Evolutionary conservation across 2,797 vertebrate species (phyloP).

Genomic region (Leptatherina wallacei): DNA sequence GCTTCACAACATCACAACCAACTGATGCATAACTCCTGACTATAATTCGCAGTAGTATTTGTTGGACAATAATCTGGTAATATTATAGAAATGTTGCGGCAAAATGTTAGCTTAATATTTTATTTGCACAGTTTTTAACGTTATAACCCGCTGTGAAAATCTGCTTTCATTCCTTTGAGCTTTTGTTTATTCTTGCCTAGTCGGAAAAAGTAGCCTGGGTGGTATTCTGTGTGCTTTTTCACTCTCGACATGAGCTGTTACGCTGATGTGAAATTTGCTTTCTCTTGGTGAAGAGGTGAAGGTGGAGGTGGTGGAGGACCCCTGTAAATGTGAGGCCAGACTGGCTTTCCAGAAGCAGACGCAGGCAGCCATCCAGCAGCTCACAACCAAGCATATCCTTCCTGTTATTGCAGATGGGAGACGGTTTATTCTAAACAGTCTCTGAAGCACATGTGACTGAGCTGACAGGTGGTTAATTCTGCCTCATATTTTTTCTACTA

Average conservation of each 20-base stretch:
- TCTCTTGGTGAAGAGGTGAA: slow-evolving; percentile 79
- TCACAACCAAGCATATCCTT: slow-evolving; percentile 95
- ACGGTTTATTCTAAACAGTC: slow-evolving; percentile 22
- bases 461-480: slow-evolving; percentile 1
- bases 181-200: slow-evolving; percentile 16
- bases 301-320: slow-evolving; percentile 80
- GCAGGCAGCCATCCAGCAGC: slow-evolving; percentile 86
- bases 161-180: background rate
- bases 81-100: slow-evolving; percentile 27
- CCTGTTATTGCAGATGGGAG: slow-evolving; percentile 52
- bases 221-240: slow-evolving; percentile 29
- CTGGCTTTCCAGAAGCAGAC: slow-evolving; percentile 90
- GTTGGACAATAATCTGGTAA: slow-evolving; percentile 50
- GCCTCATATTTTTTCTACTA: background rate
- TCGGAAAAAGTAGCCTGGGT: slow-evolving; percentile 17
- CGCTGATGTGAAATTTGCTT: slow-evolving; percentile 63
- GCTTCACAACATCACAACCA: slow-evolving; percentile 57
- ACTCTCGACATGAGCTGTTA: slow-evolving; percentile 35
- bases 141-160: slow-evolving; percentile 17
- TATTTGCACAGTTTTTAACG: background rate
- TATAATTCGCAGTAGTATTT: slow-evolving; percentile 45
- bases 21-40: slow-evolving; percentile 25
- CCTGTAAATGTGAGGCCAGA: slow-evolving; percentile 91
- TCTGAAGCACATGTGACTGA: slow-evolving; percentile 6
- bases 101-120: background rate